Percentiles rank a stretch among this genome's conserved stretches.
Evolutionary conservation across 2,888 invertebrate genomes (phyloP).

Genomic region (Ryuthela nishihirai): DNA sequence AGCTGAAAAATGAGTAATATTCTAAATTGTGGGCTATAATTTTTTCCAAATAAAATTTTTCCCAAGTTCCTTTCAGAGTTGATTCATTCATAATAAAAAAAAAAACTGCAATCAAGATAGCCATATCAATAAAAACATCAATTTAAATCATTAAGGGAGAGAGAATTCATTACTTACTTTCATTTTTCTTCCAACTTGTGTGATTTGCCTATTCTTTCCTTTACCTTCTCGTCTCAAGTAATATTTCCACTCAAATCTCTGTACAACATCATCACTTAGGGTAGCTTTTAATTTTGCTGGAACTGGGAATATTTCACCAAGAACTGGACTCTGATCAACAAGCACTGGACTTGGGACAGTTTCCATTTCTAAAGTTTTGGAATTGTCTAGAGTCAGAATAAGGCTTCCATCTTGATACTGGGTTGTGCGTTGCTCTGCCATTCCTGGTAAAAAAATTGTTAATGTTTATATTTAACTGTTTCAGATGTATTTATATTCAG

Average conservation of each 20-base stretch:
- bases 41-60: too few species aligned
- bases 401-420: conserved; percentile 35
- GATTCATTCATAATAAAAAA: too few species aligned
- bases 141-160: too few species aligned
- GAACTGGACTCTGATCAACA: conserved; percentile 37
- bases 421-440: conserved; percentile 34
- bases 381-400: conserved; percentile 25
- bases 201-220: conserved; percentile 35
- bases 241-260: conserved; percentile 52
- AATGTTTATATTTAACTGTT: too few species aligned
- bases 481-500: too few species aligned
- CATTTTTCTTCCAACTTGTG: conserved; percentile 39
- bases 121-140: background rate
- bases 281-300: conserved; percentile 38
- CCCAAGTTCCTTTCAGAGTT: too few species aligned
- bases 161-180: conserved; percentile 25
- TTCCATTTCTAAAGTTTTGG: conserved; percentile 41
- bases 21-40: too few species aligned
- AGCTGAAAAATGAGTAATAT: too few species aligned
- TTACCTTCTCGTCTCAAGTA: conserved; percentile 47
- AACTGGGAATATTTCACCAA: conserved; percentile 41
- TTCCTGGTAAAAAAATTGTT: too few species aligned
- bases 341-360: conserved; percentile 42
- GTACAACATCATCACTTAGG: conserved; percentile 45
- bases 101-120: background rate